Evolutionary conservation across 2,113 vertebrate species (phyloP), one percentile per base, ranked within the genome.

Genomic region (Rhombomys opimus): DNA sequence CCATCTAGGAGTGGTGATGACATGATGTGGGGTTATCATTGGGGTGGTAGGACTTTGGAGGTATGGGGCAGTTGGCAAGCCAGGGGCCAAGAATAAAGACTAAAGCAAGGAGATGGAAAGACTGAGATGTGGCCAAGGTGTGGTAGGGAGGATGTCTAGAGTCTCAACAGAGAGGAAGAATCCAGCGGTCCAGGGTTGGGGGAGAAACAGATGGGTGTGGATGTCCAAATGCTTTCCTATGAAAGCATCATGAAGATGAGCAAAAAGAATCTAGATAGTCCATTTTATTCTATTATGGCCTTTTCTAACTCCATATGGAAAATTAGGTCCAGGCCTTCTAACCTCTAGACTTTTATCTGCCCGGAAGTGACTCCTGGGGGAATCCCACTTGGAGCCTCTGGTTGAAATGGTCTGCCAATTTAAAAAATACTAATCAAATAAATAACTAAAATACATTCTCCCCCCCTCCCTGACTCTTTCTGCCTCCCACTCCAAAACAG

Each of bases 391-490:
- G 0, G 63, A 96, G 91, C 22, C 86, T 96, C 88, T 95, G 41
- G 81, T 89, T 97, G 78, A 96, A 95, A 94, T 52, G 46, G 87
- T 57, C 81, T 87, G 96, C 95, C 15, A 0, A 94, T 95, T 95
- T 97, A 91, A 96, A 82, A 97, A 97, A 92, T 94, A 96, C 82
- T 91, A 96, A 95, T 97, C 93, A 98, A 98, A 97, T 97, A 98
- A 97, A 96, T 96, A 97, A 97, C 91, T 70, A 93, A 97, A 97
- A 97, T 96, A 96, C 90, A 95, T 95, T 93, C 76, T 93, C 94
- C 81, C 96, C 91, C 94, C 22, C 81, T 96, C 91, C 94, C 22
- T 2, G 50, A 50, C 89, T 97, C 78, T 92, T 97, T 97, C 95
- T 97, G 82, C 95, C 91, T 93, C 95, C 95, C 23, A 97, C 94